Percentiles rank a stretch among this genome's conserved stretches.
Evolutionary conservation across 2,888 invertebrate species (phyloP).

Genomic region (Phymatocera aterrima): DNA sequence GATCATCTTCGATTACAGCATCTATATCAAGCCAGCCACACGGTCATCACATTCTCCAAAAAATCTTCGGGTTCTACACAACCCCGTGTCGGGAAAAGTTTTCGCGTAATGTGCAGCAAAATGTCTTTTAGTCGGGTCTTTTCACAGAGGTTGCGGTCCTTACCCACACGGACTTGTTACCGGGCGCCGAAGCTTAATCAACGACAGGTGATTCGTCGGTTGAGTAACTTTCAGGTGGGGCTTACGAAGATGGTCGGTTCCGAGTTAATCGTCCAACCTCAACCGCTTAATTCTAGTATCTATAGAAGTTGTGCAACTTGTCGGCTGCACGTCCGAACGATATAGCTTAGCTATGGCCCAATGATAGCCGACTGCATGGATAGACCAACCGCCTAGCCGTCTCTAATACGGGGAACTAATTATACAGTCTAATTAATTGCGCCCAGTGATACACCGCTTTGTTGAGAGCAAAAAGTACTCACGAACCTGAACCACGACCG

Average conservation of each 20-base stretch:
- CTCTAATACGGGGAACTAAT: conserved; percentile 44
- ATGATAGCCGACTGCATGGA: neutral
- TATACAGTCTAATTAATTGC: conserved; percentile 46
- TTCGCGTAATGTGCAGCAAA: neutral
- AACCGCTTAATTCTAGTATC: conserved; percentile 32
- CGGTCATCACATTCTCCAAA: neutral
- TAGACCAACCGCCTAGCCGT: conserved; percentile 26
- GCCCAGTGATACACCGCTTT: conserved; percentile 42
- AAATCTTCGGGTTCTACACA: neutral
- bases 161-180: conserved; percentile 14
- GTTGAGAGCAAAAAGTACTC: conserved; percentile 40
- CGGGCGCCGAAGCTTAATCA: conserved; percentile 9
- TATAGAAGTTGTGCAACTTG: conserved; percentile 25
- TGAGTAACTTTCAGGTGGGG: conserved; percentile 24
- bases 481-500: conserved; percentile 24
- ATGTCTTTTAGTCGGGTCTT: neutral
- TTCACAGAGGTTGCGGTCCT: conserved; percentile 1
- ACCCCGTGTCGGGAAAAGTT: neutral
- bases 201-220: conserved; percentile 36
- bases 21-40: neutral
- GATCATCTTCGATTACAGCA: neutral
- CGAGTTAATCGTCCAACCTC: conserved; percentile 17
- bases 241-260: conserved; percentile 27
- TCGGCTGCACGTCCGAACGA: conserved; percentile 1
- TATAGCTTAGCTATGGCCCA: neutral